Conservation (phyloP, 2,113 vertebrate genomes). For the Sardina pilchardus region DNA sequence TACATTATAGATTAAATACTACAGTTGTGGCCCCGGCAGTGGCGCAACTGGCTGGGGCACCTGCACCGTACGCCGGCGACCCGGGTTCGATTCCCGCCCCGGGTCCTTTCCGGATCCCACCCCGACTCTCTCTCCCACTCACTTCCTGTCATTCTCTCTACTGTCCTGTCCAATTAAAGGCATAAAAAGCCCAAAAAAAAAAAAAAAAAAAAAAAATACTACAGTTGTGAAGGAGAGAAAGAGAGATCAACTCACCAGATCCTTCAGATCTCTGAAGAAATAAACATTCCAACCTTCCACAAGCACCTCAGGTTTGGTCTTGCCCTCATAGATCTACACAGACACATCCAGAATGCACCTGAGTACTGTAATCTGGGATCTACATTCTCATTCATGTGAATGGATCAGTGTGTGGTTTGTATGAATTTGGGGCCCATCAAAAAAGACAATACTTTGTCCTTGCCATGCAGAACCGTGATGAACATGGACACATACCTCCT, state of each 20-base stretch:
- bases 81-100: too few species aligned
- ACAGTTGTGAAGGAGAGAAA: neutral
- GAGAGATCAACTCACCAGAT: constrained; percentile 68
- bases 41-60: too few species aligned
- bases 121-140: too few species aligned
- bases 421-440: neutral
- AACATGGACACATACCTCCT: constrained; percentile 76
- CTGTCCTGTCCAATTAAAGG: too few species aligned
- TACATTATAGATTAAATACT: neutral
- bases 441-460: too few species aligned
- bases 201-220: neutral
- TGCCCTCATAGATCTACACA: constrained; percentile 67
- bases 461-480: neutral
- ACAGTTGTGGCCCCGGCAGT: too few species aligned
- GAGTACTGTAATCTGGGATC: neutral
- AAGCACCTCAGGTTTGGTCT: constrained; percentile 78
- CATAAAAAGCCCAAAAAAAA: too few species aligned
- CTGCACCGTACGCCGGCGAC: too few species aligned
- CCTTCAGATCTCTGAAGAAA: constrained; percentile 84
- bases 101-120: too few species aligned
- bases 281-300: constrained; percentile 61
- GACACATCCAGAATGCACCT: neutral
- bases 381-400: neutral
- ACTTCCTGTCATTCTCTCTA: too few species aligned
- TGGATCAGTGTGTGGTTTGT: neutral